Base-by-base conservation (phyloP, 2,888 invertebrate genomes). In the Epinotia ramella region DNA sequence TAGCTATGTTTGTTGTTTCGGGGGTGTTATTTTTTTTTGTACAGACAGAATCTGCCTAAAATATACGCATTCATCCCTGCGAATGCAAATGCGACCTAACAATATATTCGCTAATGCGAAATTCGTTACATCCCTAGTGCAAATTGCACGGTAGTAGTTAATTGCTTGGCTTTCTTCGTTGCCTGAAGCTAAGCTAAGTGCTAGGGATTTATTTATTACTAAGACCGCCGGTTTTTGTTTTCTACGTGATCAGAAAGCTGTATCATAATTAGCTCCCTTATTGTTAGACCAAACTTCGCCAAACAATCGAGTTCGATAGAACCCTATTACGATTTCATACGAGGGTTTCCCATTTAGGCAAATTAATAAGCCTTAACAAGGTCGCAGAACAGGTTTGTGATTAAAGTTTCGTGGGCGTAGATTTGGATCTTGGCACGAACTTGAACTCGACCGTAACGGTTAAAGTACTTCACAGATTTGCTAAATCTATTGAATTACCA, bases 121-220 rank as follows among this genome's bases (percentile, higher is more conserved):
- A 7, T 13, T 53, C 53, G 1, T n/a, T 53, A n/a, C 53, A n/a
- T n/a, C 16, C n/a, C 66, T 12, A 66, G 62, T 70, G 73, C 74
- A 57, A 87, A 87, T 85, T 86, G 83, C 79, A 79, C 77, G 81
- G 79, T 78, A 80, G 79, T 83, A 83, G 85, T 85, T 84, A 87
- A 84, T 86, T 83, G 85, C 82, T 80, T 80, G 80, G 84, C 80
- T 85, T 80, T 80, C 78, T 78, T 77, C 77, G 71, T 81, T 83
- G 66, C 71, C 60, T 56, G 44, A 44, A 71, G 75, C 70, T 56
- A n/a, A 65, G 60, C n/a, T 44, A 53, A 75, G n/a, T 53, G 65
- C 49, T 71, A 53, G 16, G 53, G 59, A 60, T 65, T 75, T 75
- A 60, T 65, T 75, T 75, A 75, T 70, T 65, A 53, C 59, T 5